Evolutionary conservation across 2,113 vertebrate species (phyloP), one percentile per base, ranked within the genome.

Genomic region (Puntigrus tetrazona): DNA sequence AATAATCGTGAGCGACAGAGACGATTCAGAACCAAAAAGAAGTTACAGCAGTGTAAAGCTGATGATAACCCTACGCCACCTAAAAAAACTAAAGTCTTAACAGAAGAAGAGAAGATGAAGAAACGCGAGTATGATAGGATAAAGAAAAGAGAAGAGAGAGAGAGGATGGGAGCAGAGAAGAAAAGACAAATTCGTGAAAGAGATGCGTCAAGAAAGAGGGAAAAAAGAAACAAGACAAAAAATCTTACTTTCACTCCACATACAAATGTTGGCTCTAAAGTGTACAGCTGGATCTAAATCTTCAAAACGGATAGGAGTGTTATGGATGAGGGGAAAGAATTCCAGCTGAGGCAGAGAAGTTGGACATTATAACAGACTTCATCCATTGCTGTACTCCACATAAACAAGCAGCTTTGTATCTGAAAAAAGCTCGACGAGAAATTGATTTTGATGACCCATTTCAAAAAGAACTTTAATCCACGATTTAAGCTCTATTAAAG

Each of bases 1-100:
- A 78, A 78, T 36, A 59, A 78, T 41, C 34, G 31, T 59, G 52
- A 78, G 76, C 52, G 76, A 78, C 50, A 78, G 52, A 59, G 76
- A 78, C 59, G 52, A 78, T 38, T 36, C 31, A 78, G 52, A 55
- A 29, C 47, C 27, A 52, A 52, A 36, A 55, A 34, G 74, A 76
- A 36, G 18, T 76, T 55, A 36, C 18, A 52, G 22, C 18, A 36
- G 47, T 55, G 16, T 55, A 55, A 76, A 76, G 29, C 29, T 55
- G 47, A 55, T 5, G 27, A 76, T 36, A 47, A 41, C 22, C 69
- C 11, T 31, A 29, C 0, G 2, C 36, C 36, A 72, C 22, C 20
- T 72, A 41, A 72, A n/a, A 41, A 72, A 41, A 72, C 4, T 6
- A 25, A n/a, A 43, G 20, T 43, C 22, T 72, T 72, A n/a, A n/a